These are phyloP conservation scores for Drosophila pseudotakahashii DNA, from an alignment of 2,888 invertebrate genomes.

Conservation along the genomic window DNA sequence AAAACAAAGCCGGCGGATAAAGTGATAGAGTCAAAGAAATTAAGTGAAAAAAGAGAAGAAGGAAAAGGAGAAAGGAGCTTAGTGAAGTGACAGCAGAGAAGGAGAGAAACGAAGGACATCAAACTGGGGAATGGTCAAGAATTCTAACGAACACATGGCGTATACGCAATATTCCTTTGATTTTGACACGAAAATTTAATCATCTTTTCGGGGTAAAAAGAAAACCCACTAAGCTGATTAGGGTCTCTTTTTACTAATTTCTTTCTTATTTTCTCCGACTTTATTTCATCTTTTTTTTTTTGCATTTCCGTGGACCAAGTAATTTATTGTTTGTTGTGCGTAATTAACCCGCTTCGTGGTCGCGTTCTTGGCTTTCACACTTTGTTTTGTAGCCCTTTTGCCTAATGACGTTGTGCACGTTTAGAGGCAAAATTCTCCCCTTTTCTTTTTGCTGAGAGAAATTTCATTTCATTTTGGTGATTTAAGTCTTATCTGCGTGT, in stretches of 20 bases:
- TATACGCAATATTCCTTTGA: slow-evolving; percentile 60
- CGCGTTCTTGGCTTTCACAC: slow-evolving; percentile 61
- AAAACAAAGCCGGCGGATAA: slow-evolving; percentile 52
- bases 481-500: slow-evolving; percentile 77
- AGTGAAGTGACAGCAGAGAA: slow-evolving; percentile 33
- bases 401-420: slow-evolving; percentile 36
- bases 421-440: neutral
- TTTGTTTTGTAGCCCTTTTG: slow-evolving; percentile 38
- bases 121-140: slow-evolving; percentile 29
- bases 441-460: slow-evolving; percentile 7
- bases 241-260: slow-evolving; percentile 54
- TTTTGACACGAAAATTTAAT: slow-evolving; percentile 67
- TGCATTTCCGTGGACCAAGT: slow-evolving; percentile 46
- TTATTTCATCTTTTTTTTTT: slow-evolving; percentile 6
- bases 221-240: slow-evolving; percentile 73
- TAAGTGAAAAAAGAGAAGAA: slow-evolving; percentile 50
- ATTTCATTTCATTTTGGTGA: slow-evolving; percentile 60
- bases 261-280: neutral
- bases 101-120: neutral
- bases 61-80: slow-evolving; percentile 42
- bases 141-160: slow-evolving; percentile 66
- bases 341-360: slow-evolving; percentile 73
- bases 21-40: slow-evolving; percentile 46
- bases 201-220: slow-evolving; percentile 51
- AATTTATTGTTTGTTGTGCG: slow-evolving; percentile 75